Base-by-base conservation (phyloP, 2,797 vertebrate genomes). In the Sarcoramphus papa region DNA sequence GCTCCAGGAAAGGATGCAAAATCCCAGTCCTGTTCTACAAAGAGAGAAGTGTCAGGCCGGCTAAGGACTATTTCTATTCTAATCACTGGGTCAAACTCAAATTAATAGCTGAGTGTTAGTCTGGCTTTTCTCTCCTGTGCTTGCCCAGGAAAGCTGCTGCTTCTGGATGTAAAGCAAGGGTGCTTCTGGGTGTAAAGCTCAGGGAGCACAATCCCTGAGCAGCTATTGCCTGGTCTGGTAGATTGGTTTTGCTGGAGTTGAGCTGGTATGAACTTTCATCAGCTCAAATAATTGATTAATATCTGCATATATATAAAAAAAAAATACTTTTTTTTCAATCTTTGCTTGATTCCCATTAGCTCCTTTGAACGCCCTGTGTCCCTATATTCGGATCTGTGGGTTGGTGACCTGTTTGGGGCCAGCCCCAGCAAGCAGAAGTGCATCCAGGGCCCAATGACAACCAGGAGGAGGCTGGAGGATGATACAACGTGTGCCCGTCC, bases 401-500 rank as follows among this genome's bases (percentile, higher is more conserved):
- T 81, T 30, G 30, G 19, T 90, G 41, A 35, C 70, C 41, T 33
- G 30, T 48, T 23, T 31, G n/a, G n/a, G 48, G n/a, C 30, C 54
- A 68, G 40, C 20, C 53, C 30, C 47, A 18, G 53, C 4, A 7
- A 4, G 33, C 30, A 27, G 53, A 23, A 31, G 4, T 31, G 41
- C 4, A 2, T 48, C 53, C 63, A 41, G n/a, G 17, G 30, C 40
- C 40, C 9, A 25, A 3, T 12, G 67, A 64, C 40, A 40, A 22
- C 14, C 14, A 19, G 41, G 25, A 69, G 47, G 17, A 47, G 41
- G 35, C n/a, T 69, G 30, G 54, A 53, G n/a, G 30, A 37, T 10
- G 30, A 37, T 10, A 22, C 5, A 4, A 7, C 0, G 1, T 31
- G 24, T 22, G 24, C 19, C 21, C 2, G 0, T 45, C 45, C 2